Percentiles rank a stretch among this genome's conserved stretches.
Evolutionary conservation across 2,797 vertebrate species (phyloP).

Genomic region (Glyptemys insculpta): DNA sequence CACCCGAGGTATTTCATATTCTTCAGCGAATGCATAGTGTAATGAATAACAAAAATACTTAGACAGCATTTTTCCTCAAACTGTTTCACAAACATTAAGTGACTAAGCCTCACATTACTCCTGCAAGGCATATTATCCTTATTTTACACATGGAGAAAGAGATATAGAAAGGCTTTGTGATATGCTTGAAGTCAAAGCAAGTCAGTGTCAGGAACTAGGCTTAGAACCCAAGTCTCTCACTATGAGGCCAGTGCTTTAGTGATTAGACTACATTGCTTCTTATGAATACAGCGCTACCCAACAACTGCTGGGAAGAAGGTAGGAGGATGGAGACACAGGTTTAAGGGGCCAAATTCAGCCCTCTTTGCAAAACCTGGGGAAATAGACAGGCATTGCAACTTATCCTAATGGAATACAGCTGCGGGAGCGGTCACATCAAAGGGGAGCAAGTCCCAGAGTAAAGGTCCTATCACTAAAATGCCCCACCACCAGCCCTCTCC

Average conservation of each 20-base stretch:
- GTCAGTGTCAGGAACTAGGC: neutral
- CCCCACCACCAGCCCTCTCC: too few relatives aligned
- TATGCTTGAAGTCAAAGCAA: neutral
- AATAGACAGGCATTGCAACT: too few relatives aligned
- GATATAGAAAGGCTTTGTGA: neutral
- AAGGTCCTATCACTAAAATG: too few relatives aligned
- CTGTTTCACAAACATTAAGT: neutral
- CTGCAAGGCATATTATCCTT: neutral
- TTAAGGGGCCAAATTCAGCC: neutral
- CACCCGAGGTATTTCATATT: neutral
- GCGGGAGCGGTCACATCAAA: too few relatives aligned
- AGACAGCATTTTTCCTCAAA: slow-evolving; percentile 1
- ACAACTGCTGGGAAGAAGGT: neutral
- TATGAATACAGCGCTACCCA: neutral
- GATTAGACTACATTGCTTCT: neutral
- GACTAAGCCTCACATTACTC: neutral
- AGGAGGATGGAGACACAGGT: too few relatives aligned
- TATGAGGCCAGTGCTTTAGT: neutral
- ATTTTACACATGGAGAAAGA: neutral
- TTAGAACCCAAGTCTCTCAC: neutral
- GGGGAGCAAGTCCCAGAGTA: too few relatives aligned
- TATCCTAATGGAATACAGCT: too few relatives aligned
- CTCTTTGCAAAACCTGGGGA: too few relatives aligned
- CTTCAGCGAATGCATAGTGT: neutral
- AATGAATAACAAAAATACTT: neutral